Base-by-base conservation (phyloP, 1,140 invertebrate species). In the Drosophila dunni region DNA sequence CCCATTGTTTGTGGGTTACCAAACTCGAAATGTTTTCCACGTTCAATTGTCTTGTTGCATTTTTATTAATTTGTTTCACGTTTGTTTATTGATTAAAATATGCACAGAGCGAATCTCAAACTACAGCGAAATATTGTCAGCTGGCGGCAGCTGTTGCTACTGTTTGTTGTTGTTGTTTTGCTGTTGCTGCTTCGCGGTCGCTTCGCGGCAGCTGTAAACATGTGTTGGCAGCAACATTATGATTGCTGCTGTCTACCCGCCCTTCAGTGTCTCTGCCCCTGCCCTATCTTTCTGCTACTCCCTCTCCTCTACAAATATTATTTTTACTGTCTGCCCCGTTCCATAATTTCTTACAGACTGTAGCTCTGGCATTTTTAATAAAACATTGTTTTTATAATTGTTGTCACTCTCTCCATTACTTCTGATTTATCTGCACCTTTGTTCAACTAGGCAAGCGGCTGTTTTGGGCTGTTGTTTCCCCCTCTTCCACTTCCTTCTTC, bases 61-160 rank as follows among this genome's bases (percentile, higher is more conserved):
- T 89, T 89, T 90, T 29, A 89, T 90, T 89, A 89, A 90, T 90
- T 89, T 85, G 78, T 85, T 89, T 90, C 72, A 85, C 81, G 75
- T 85, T 89, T 89, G 85, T 89, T 89, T 89, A 89, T 85, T 85
- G 85, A 90, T 89, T 79, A 86, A 84, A 90, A 81, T 84, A 78
- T 90, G 78, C 81, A 51, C 70, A 78, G 60, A 11, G 50, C 61
- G 61, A 64, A 64, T 64, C 48, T 40, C 36, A 64, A 64, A 53
- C 48, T 40, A 20, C 13, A n/a, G 36, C 40, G 36, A 45, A 11
- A 7, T 58, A 51, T 46, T 45, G 51, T 42, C 38, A 51, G 61
- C 64, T 82, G 75, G 65, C 65, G 67, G 64, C 82, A 86, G 79
- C 67, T 73, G 78, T 44, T 82, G 65, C 60, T 60, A 69, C 24